A percentile compares a stretch with the other conserved stretches of the same genome.
These are phyloP conservation scores for Drosophila cognata DNA, from an alignment of 2,888 invertebrate genomes.

Conservation along the genomic window DNA sequence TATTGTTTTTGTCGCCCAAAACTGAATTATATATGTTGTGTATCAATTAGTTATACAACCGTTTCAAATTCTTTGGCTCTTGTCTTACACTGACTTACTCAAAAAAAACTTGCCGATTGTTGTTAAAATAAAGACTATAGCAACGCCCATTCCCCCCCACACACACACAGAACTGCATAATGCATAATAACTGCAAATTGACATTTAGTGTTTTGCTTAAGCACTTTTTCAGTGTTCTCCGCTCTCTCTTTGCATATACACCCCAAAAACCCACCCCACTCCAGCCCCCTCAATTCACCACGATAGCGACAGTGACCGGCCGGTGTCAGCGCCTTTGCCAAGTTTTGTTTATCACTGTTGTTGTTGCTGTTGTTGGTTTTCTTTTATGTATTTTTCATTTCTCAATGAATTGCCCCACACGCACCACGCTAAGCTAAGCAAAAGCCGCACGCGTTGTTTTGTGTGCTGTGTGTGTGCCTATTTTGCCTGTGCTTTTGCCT, in stretches of 20 bases:
- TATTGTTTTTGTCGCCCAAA: constrained; percentile 1
- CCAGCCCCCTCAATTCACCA: constrained; percentile 34
- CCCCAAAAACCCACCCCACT: constrained; percentile 3
- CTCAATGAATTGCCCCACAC: constrained; percentile 72
- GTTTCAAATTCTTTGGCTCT: not conserved
- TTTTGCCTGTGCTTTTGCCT: constrained; percentile 51
- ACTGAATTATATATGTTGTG: not conserved
- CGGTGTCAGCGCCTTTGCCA: constrained; percentile 72
- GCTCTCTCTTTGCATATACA: constrained; percentile 25
- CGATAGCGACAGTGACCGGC: constrained; percentile 63
- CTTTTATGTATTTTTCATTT: constrained; percentile 61
- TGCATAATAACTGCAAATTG: constrained; percentile 46
- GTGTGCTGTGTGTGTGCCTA: constrained; percentile 6
- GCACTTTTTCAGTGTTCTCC: constrained; percentile 17
- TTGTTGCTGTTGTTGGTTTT: constrained; percentile 29
- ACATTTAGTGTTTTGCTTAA: constrained; percentile 27
- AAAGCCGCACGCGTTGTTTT: constrained; percentile 59
- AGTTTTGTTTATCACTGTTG: constrained; percentile 52
- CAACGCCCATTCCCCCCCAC: constrained; percentile 37
- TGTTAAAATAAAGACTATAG: constrained; percentile 29
- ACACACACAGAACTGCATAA: constrained; percentile 14
- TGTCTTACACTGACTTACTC: not conserved
- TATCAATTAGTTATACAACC: constrained; percentile 5
- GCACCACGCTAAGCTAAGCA: constrained; percentile 38
- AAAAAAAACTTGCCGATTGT: constrained; percentile 7